These are phyloP conservation scores for Melanchra persicariae DNA, from an alignment of 2,888 invertebrate genomes.

Conservation along the genomic window DNA sequence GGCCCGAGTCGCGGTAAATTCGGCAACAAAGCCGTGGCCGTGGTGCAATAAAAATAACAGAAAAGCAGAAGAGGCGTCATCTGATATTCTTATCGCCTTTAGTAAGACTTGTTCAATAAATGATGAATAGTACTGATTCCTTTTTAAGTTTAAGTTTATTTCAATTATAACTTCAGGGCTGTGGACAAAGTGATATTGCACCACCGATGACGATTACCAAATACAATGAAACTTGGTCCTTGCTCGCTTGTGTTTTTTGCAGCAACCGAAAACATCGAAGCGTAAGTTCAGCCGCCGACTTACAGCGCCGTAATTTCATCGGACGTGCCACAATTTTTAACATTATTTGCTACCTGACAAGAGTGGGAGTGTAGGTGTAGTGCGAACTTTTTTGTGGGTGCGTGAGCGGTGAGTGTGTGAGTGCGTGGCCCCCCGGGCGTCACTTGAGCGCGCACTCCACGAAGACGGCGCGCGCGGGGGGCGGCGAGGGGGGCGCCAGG, in stretches of 20 bases:
- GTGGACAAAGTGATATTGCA: background rate
- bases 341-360: conserved; percentile 33
- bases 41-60: too few species aligned
- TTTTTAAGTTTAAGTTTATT: background rate
- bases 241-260: too few species aligned
- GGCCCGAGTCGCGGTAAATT: background rate
- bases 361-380: conserved; percentile 13
- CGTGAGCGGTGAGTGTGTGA: conserved; percentile 15
- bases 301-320: background rate
- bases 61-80: too few species aligned
- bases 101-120: background rate
- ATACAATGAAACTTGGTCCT: background rate
- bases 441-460: conserved; percentile 90
- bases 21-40: too few species aligned
- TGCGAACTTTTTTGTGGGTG: background rate
- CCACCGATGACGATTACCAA: background rate
- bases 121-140: background rate
- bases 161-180: background rate
- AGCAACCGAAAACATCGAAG: background rate
- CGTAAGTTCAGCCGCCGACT: background rate
- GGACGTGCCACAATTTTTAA: background rate
- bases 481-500: conserved; percentile 46
- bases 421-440: conserved; percentile 57
- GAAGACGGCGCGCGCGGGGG: conserved; percentile 75
- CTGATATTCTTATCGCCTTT: background rate